Evolutionary conservation across 2,113 vertebrate genomes (phyloP).

Genomic region (Cyprinus carpio): DNA sequence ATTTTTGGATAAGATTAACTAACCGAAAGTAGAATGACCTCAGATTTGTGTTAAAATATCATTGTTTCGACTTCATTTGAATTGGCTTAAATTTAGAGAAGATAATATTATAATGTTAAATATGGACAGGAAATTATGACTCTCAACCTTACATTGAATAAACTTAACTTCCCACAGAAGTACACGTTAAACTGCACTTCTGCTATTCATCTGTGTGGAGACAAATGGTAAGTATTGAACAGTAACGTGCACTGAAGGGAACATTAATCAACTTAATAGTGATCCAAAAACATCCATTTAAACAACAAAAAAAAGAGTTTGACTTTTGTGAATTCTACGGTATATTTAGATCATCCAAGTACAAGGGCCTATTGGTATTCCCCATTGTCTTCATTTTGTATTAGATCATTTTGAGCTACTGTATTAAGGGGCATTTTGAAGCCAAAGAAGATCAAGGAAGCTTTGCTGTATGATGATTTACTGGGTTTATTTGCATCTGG

Average conservation of each 20-base stretch:
- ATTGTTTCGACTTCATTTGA: neutral
- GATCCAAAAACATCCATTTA: neutral
- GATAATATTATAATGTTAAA: neutral
- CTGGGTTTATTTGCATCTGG: neutral
- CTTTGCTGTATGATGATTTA: neutral
- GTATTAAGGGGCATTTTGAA: neutral
- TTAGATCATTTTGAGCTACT: neutral
- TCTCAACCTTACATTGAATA: neutral
- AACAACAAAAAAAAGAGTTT: neutral
- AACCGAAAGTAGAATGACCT: neutral
- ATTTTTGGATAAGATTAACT: neutral
- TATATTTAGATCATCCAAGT: neutral
- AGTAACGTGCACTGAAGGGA: neutral
- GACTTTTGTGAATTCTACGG: neutral
- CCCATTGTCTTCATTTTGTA: neutral
- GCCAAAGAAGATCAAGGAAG: neutral
- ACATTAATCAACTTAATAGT: neutral
- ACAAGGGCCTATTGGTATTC: neutral
- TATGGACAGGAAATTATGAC: neutral
- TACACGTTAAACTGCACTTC: neutral
- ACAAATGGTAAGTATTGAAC: neutral
- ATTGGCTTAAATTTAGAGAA: neutral
- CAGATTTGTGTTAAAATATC: neutral
- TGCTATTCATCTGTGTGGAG: constrained; percentile 5
- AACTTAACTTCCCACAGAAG: neutral